A percentile compares a stretch with the other conserved stretches of the same genome.
These are phyloP conservation scores for Netelia melanura DNA, from an alignment of 2,888 invertebrate species.

Conservation along the genomic window DNA sequence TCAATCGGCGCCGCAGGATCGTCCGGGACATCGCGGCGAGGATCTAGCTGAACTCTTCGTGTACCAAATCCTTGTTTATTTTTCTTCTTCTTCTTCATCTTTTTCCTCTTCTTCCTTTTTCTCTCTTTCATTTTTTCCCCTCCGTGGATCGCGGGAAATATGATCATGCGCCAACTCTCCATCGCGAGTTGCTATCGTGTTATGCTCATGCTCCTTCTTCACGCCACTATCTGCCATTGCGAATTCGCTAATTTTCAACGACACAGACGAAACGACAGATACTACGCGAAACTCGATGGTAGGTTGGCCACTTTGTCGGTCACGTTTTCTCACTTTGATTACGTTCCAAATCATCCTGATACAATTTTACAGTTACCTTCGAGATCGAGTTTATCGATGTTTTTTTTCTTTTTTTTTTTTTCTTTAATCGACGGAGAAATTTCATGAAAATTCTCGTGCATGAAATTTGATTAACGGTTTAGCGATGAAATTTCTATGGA, in stretches of 20 bases:
- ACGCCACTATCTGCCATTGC: background rate
- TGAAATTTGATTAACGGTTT: no score
- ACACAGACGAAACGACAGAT: conserved; percentile 78
- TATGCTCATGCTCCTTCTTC: conserved; percentile 61
- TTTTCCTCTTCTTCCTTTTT: conserved; percentile 2
- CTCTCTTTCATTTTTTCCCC: background rate
- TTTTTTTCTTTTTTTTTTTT: no score
- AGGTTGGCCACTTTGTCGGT: background rate
- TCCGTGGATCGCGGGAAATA: background rate
- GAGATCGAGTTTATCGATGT: no score
- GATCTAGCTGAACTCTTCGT: conserved; percentile 3
- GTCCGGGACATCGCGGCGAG: background rate
- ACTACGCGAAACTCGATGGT: conserved; percentile 66
- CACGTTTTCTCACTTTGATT: no score
- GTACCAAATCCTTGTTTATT: background rate
- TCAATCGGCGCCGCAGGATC: conserved; percentile 18
- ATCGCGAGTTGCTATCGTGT: conserved; percentile 25
- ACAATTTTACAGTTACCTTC: no score
- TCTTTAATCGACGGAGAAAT: no score
- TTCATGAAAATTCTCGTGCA: no score
- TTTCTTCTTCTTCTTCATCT: background rate
- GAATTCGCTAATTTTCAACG: conserved; percentile 10
- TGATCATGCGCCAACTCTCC: background rate
- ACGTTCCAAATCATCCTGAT: no score
- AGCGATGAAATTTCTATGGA: no score